phyloP scores from a whole-genome alignment of 2,888 invertebrate genomes.

The Macrosiphum euphorbiae region DNA sequence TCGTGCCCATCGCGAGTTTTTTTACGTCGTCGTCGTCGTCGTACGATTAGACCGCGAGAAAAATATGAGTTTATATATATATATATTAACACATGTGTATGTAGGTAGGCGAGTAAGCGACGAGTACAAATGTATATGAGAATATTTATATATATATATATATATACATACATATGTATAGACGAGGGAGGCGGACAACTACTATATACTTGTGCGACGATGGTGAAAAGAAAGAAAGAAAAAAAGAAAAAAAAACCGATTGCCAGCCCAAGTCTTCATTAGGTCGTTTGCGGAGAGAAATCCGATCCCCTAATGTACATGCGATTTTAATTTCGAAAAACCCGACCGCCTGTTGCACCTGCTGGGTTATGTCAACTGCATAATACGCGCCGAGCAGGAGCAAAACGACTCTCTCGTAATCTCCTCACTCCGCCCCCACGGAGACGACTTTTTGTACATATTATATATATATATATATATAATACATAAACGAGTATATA shows the following conservation, averaged over 20 bases:
- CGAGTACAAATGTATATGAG: background rate
- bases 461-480: background rate
- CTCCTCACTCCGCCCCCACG: background rate
- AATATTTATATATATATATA: background rate
- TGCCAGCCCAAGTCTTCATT: conserved; percentile 32
- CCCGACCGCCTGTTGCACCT: background rate
- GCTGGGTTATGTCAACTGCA: conserved; percentile 2
- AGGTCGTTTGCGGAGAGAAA: conserved; percentile 28
- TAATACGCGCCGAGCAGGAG: background rate
- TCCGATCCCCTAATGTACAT: conserved; percentile 16
- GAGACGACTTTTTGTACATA: background rate
- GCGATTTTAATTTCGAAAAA: conserved; percentile 51
- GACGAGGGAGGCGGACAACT: conserved; percentile 14
- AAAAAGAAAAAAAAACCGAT: background rate
- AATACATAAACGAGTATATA: background rate
- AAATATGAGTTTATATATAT: background rate
- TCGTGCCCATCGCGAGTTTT: background rate
- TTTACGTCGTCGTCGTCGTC: background rate
- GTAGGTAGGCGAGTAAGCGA: background rate
- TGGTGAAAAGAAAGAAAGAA: background rate
- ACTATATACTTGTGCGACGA: background rate
- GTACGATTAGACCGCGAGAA: background rate
- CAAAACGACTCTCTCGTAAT: background rate
- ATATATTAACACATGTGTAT: background rate
- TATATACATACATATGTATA: too few species aligned